Percentiles rank a stretch among this genome's conserved stretches.
These are phyloP conservation scores for Biston stratarius DNA, from an alignment of 2,888 invertebrate species.

Conservation along the genomic window DNA sequence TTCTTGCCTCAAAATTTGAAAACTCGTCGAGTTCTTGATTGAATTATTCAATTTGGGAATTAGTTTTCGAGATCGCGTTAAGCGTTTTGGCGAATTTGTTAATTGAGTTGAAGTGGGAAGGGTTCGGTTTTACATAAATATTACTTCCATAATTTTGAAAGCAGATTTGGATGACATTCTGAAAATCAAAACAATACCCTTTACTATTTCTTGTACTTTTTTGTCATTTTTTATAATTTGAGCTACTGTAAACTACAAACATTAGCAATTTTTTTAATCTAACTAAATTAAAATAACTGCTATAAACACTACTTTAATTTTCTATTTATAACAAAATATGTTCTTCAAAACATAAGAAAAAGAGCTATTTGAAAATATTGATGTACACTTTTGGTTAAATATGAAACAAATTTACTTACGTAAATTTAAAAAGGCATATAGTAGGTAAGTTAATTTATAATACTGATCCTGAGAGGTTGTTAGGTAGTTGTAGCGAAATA, in stretches of 20 bases:
- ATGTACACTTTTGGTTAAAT: no score
- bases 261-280: no score
- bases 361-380: no score
- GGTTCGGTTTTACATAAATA: constrained; percentile 41
- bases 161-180: constrained; percentile 10
- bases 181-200: not conserved
- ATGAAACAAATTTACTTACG: no score
- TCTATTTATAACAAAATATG: no score
- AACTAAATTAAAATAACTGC: no score
- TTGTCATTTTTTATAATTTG: not conserved
- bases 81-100: constrained; percentile 47
- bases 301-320: no score
- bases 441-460: no score
- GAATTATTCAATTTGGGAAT: constrained; percentile 70
- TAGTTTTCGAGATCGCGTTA: constrained; percentile 62
- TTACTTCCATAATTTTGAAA: constrained; percentile 36
- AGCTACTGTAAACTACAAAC: no score
- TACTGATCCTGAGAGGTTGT: no score
- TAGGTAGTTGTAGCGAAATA: not conserved
- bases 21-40: constrained; percentile 59
- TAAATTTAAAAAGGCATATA: no score
- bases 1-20: constrained; percentile 58
- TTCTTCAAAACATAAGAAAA: no score
- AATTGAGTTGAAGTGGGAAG: constrained; percentile 44
- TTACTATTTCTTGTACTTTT: not conserved